These are phyloP conservation scores for Pontoporia blainvillei DNA, from an alignment of 2,113 vertebrate species.

Conservation along the genomic window DNA sequence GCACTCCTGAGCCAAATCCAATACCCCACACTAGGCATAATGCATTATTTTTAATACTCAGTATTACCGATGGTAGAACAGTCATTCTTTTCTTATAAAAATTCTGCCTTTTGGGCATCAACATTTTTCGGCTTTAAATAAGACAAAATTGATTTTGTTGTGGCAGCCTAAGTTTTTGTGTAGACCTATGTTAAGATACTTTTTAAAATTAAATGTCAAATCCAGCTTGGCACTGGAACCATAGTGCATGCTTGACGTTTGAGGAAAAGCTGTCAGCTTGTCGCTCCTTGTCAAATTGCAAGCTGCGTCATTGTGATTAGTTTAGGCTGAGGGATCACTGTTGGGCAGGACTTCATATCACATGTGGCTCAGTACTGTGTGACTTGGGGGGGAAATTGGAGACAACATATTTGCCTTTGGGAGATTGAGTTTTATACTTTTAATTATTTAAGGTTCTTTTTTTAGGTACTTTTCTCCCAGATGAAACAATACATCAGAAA, in stretches of 20 bases:
- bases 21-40: slow-evolving; percentile 39
- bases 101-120: slow-evolving; percentile 52
- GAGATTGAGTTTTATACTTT: slow-evolving; percentile 51
- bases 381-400: background rate
- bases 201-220: slow-evolving; percentile 81
- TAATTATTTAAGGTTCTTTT: slow-evolving; percentile 44
- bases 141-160: slow-evolving; percentile 59
- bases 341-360: slow-evolving; percentile 52
- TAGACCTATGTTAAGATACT: slow-evolving; percentile 62
- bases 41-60: slow-evolving; percentile 65
- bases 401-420: slow-evolving; percentile 56
- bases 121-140: slow-evolving; percentile 66
- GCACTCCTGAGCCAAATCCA: slow-evolving; percentile 5
- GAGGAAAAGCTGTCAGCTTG: slow-evolving; percentile 74
- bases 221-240: slow-evolving; percentile 68
- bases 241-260: slow-evolving; percentile 52
- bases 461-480: slow-evolving; percentile 20
- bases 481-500: slow-evolving; percentile 42
- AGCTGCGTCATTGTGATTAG: slow-evolving; percentile 74
- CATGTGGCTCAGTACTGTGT: slow-evolving; percentile 17
- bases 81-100: slow-evolving; percentile 39
- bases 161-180: background rate
- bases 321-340: slow-evolving; percentile 60
- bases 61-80: background rate
- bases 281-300: slow-evolving; percentile 76